Evolutionary conservation across 2,888 invertebrate genomes (phyloP), one percentile per base, ranked within the genome.

Genomic region (Ellobium chinense): DNA sequence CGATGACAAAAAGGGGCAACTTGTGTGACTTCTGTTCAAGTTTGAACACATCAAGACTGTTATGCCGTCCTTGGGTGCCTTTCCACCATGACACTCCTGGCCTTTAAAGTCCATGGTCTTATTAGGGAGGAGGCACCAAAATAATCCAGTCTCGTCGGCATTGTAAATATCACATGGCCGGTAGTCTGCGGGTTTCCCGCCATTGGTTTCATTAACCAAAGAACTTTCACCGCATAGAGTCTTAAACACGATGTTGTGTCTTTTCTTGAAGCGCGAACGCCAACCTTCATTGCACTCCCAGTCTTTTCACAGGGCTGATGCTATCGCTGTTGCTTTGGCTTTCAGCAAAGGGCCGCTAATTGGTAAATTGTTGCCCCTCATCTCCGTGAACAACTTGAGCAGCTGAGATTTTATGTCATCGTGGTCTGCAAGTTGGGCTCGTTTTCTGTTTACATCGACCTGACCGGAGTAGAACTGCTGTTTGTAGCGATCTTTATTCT

Each of bases 91-190:
- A 46, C 46, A 46, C 7, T 46, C 46, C 18, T 46, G 46, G 9
- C 46, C 46, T 18, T 46, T 46, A 18, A 46, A 46, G 9, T 7
- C 46, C 46, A 46, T 46, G 7, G 46, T 46, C 46, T 46, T 46
- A 18, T 46, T 18, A 12, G 60, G 60, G 5, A 60, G n/a, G 7
- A 60, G 60, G n/a, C 60, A n/a, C 60, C 60, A 60, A n/a, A 60
- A 60, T n/a, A 60, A 24, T 3, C 69, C 69, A 3, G 69, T 69
- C 39, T 69, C 69, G 24, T 69, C 69, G 9, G 69, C 69, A 27
- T 69, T 69, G 69, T 37, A 69, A 27, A 69, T n/a, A 39, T 69
- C 69, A 4, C 39, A 37, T 27, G 69, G 69, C 3, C 37, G 7
- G 69, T 37, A 69, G 37, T 69, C 21, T 60, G 27, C 24, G 5